These are phyloP conservation scores for Drosophila virilis DNA, from an alignment of 1,140 invertebrate species.

Conservation along the genomic window DNA sequence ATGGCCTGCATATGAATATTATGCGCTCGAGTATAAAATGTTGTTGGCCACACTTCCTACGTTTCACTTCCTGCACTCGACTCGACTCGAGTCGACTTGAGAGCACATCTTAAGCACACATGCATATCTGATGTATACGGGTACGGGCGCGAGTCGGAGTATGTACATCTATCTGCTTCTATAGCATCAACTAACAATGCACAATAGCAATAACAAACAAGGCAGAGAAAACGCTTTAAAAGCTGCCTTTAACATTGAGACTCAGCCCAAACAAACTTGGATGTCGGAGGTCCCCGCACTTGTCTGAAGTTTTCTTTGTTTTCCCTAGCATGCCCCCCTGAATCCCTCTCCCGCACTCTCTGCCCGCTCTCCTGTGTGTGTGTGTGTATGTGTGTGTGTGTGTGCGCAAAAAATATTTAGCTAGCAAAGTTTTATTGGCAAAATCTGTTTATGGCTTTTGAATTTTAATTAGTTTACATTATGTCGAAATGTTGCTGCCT, in stretches of 20 bases:
- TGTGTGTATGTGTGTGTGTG: constrained; percentile 43
- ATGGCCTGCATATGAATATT: constrained; percentile 82
- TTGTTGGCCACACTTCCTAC: constrained; percentile 82
- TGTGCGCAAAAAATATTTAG: constrained; percentile 80
- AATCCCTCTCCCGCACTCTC: neutral
- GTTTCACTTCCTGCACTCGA: constrained; percentile 81
- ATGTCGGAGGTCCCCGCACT: constrained; percentile 47
- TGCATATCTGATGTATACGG: constrained; percentile 15
- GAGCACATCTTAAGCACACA: constrained; percentile 51
- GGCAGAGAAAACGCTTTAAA: constrained; percentile 53
- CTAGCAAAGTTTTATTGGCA: constrained; percentile 84
- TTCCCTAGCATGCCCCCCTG: constrained; percentile 25
- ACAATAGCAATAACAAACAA: constrained; percentile 55
- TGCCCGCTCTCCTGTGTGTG: neutral
- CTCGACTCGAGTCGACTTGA: constrained; percentile 44
- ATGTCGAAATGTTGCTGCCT: constrained; percentile 77
- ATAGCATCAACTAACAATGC: constrained; percentile 58
- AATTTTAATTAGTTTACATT: constrained; percentile 84
- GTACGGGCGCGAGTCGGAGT: neutral
- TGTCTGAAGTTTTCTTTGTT: constrained; percentile 75
- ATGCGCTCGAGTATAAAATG: constrained; percentile 82
- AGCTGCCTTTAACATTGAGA: constrained; percentile 58
- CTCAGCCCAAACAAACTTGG: constrained; percentile 36
- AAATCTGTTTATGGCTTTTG: constrained; percentile 84
- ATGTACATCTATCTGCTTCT: constrained; percentile 46